Evolutionary conservation across 2,888 invertebrate species (phyloP).

Genomic region (Nasonovia ribisnigri): DNA sequence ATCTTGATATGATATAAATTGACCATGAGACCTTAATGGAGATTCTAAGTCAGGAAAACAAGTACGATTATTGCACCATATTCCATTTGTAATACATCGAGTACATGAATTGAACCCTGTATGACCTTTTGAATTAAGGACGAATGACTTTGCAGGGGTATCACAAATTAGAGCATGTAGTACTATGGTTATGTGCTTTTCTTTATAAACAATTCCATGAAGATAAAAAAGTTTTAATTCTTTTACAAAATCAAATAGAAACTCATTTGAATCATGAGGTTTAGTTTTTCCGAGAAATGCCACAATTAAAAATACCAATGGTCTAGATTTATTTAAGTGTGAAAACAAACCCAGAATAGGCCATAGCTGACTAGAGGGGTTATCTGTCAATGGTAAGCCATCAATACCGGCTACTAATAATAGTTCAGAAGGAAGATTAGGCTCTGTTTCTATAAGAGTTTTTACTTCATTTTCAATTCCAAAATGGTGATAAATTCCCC

Average conservation of each 20-base stretch:
- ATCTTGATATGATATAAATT: slow-evolving; percentile 51
- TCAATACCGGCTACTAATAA: not conserved
- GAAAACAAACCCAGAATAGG: not conserved
- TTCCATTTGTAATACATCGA: slow-evolving; percentile 66
- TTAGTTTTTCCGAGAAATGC: not conserved
- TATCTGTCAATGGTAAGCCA: not conserved
- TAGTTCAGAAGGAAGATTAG: slow-evolving; percentile 20
- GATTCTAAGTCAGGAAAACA: slow-evolving; percentile 65
- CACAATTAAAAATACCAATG: not conserved
- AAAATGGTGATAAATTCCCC: not conserved
- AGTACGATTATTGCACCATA: slow-evolving; percentile 61
- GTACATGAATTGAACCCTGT: slow-evolving; percentile 65
- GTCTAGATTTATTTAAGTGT: not conserved
- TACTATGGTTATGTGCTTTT: not conserved
- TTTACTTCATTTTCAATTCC: slow-evolving; percentile 22
- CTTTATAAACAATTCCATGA: not conserved
- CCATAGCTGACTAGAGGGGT: slow-evolving; percentile 5
- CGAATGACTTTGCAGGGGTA: slow-evolving; percentile 65
- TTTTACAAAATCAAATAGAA: slow-evolving; percentile 50
- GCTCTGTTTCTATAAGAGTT: not conserved
- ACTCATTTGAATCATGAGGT: slow-evolving; percentile 35
- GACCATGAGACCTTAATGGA: slow-evolving; percentile 61
- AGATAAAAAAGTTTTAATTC: not conserved
- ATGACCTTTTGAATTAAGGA: slow-evolving; percentile 62
- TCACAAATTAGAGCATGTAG: slow-evolving; percentile 58